Base-by-base conservation (phyloP, 2,113 vertebrate species). In the Cololabis saira region DNA sequence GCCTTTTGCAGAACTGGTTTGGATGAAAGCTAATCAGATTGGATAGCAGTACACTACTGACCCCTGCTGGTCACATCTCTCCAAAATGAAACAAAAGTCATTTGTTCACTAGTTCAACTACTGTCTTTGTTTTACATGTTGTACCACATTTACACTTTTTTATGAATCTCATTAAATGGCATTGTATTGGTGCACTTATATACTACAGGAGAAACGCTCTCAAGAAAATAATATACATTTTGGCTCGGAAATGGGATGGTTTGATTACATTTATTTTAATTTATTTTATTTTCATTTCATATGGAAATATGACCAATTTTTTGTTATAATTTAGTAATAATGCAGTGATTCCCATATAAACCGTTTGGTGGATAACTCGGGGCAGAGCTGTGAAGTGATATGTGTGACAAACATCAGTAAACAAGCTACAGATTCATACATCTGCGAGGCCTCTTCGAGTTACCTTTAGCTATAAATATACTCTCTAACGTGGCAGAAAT, bases 11-110 rank as follows among this genome's bases (percentile, higher is more conserved):
- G 54, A 63, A 53, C 30, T 62, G 30, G 2, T 59, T 65, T 64
- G 22, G 21, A 17, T 33, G 13, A 40, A 33, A 68, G 15, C 2
- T 1, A 3, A 41, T 49, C 37, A 63, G 48, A 30, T 45, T 53
- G 47, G 47, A 74, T 14, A 78, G 68, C 24, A 64, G 89, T 82
- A 72, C 76, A 81, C 77, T 83, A 91, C 84, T 89, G 90, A 67
- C 91, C 82, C 85, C 90, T 90, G 84, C 77, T 90, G 91, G 85
- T 67, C 1, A 14, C 2, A 48, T 59, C 18, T 14, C 51, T 44
- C 3, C 14, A 7, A 10, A 33, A 48, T 27, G 19, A 45, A 74
- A 56, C 45, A 1, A 47, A 17, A 47, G 1, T 45, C 13, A 17
- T 47, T 17, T 47, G 24, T 30, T 19, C 2, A 53, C 8, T 54